Evolutionary conservation across 2,888 invertebrate genomes (phyloP).

Genomic region (Steinernema hermaphroditum): DNA sequence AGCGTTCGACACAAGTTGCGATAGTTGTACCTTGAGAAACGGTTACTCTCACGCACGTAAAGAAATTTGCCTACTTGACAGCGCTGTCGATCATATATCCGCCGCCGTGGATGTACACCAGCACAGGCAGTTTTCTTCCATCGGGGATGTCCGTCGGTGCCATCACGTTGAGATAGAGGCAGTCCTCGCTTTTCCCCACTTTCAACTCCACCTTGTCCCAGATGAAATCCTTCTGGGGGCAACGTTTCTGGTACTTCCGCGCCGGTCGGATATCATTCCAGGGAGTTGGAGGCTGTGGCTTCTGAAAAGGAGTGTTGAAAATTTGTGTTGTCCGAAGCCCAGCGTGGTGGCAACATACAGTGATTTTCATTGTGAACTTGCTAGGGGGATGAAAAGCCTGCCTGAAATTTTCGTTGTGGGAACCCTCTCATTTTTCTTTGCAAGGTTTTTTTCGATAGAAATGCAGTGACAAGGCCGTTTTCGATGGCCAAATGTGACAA

Average conservation of each 20-base stretch:
- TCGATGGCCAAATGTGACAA: no score
- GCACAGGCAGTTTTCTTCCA: conserved; percentile 44
- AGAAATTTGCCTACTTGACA: no score
- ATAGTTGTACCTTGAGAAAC: conserved; percentile 42
- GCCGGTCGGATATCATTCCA: conserved; percentile 49
- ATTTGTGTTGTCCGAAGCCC: no score
- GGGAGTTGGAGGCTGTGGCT: conserved; percentile 46
- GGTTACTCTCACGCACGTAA: no score
- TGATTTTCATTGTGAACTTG: no score
- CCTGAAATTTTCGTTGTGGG: no score
- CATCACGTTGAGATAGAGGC: conserved; percentile 58
- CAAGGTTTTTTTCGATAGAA: no score
- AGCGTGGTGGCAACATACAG: no score
- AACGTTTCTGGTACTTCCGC: conserved; percentile 46
- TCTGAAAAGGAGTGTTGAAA: conserved; percentile 42
- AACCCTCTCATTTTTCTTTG: no score
- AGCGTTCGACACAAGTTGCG: conserved; percentile 47
- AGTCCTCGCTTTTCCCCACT: conserved; percentile 50
- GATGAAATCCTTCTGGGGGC: conserved; percentile 55
- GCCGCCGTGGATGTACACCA: conserved; percentile 64
- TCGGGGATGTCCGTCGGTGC: conserved; percentile 45
- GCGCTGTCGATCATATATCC: conserved; percentile 51
- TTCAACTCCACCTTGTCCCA: conserved; percentile 53
- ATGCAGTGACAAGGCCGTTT: no score
- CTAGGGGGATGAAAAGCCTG: no score